Base-by-base conservation (phyloP, 2,888 invertebrate species). In the Limnephilus lunatus region DNA sequence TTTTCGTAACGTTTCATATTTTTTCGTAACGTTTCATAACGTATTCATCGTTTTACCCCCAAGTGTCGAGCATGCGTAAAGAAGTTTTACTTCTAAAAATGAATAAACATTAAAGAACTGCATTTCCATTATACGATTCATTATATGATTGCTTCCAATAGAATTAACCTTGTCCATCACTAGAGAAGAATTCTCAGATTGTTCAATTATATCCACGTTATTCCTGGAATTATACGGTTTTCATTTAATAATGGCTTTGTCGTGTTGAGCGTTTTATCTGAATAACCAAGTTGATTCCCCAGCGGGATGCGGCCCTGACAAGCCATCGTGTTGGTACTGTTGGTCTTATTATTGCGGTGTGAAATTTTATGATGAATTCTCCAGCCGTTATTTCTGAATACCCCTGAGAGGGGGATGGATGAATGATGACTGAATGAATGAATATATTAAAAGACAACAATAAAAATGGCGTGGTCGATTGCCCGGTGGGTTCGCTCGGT, bases 331-430 rank as follows among this genome's bases (percentile, higher is more conserved):
- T 68, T 25, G n/a, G 68, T n/a, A 19, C 25, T 68, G 5, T 68
- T 25, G 68, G 68, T 68, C 68, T 68, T 68, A 68, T 68, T 68
- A 68, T 68, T 68, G 68, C 25, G 68, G 68, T 68, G 68, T 68
- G 68, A 68, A 68, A 68, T 68, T 68, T 68, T n/a, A 68, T n/a
- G 68, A 68, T 68, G 68, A 68, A 68, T 68, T 68, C 68, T 68
- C 25, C 25, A 68, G 19, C 25, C 53, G 15, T 68, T 68, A n/a
- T n/a, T 68, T 68, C 68, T 9, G 68, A 68, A 68, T 0, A 68
- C 25, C 68, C 68, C 7, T 68, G 68, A 68, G n/a, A 9, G 68
- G 68, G 68, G 68, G n/a, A 68, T 68, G 68, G 25, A 68, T 68
- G 25, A 68, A 68, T 68, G 53, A 53, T 53, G 68, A 25, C 68